These are phyloP conservation scores for Harlomillsia oculata DNA, from an alignment of 1,140 invertebrate genomes.

Conservation along the genomic window DNA sequence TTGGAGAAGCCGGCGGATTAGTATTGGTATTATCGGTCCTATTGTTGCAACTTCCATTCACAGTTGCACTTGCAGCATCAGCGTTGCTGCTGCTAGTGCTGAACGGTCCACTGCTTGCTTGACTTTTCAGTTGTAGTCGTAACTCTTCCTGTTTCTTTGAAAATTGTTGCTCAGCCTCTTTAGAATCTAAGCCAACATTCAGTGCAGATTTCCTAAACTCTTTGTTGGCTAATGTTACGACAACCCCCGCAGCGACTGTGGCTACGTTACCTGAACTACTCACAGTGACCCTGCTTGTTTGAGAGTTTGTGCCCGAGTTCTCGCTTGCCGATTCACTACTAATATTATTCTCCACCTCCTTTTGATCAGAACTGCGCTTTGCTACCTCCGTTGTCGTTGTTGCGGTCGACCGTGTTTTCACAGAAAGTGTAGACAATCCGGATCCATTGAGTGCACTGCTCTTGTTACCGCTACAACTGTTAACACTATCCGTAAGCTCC, in stretches of 20 bases:
- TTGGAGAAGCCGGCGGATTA: neutral
- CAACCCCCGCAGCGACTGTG: slow-evolving; percentile 3
- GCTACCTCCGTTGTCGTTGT: neutral
- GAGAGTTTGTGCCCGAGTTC: too few relatives aligned
- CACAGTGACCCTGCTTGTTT: too few relatives aligned
- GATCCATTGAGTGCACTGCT: neutral
- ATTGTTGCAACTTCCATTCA: slow-evolving; percentile 4
- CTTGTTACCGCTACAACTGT: neutral
- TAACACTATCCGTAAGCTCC: neutral
- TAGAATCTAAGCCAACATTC: slow-evolving; percentile 20
- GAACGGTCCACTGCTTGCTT: neutral
- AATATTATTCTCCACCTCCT: neutral
- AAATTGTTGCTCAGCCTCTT: slow-evolving; percentile 19
- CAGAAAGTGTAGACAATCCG: neutral
- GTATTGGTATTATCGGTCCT: slow-evolving; percentile 10
- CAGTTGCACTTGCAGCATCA: neutral
- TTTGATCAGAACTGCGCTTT: neutral
- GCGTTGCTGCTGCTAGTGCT: slow-evolving; percentile 4
- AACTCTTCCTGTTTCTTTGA: slow-evolving; percentile 27
- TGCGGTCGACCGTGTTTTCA: neutral
- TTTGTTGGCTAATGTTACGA: slow-evolving; percentile 27
- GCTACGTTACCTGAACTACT: neutral
- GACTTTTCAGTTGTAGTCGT: neutral
- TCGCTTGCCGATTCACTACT: too few relatives aligned
- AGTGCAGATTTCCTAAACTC: slow-evolving; percentile 32